A percentile compares a stretch with the other conserved stretches of the same genome.
Evolutionary conservation across 2,888 invertebrate genomes (phyloP).

Genomic region (Bembecia ichneumoniformis): DNA sequence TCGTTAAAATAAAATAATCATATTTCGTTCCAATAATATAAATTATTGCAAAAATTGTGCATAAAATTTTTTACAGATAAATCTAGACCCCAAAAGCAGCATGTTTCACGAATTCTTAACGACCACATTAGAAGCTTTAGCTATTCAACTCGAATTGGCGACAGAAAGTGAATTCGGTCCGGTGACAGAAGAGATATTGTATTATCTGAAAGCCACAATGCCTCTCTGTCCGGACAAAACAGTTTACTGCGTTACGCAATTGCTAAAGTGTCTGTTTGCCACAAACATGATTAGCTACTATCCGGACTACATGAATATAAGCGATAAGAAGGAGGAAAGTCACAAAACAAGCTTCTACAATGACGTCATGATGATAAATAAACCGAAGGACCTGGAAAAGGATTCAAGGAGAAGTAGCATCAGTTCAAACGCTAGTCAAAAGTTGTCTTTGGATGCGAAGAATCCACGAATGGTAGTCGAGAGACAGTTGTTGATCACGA

Average conservation of each 20-base stretch:
- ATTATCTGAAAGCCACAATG: constrained; percentile 81
- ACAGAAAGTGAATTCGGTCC: constrained; percentile 79
- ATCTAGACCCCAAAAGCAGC: constrained; percentile 82
- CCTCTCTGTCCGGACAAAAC: constrained; percentile 78
- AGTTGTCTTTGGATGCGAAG: constrained; percentile 36
- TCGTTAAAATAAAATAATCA: neutral
- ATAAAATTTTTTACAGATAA: constrained; percentile 70
- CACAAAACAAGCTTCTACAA: constrained; percentile 31
- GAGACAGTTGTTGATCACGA: constrained; percentile 43
- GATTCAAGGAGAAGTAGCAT: constrained; percentile 40
- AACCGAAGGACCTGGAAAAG: constrained; percentile 18
- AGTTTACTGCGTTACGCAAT: constrained; percentile 83
- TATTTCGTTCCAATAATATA: neutral
- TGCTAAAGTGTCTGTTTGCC: constrained; percentile 82
- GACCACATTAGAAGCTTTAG: constrained; percentile 75
- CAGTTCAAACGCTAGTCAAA: constrained; percentile 47
- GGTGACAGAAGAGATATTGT: constrained; percentile 85
- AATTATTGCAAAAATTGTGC: neutral
- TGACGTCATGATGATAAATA: constrained; percentile 45
- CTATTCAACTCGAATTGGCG: constrained; percentile 79
- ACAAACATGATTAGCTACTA: constrained; percentile 76
- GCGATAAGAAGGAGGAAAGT: constrained; percentile 18
- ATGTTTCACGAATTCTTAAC: constrained; percentile 79
- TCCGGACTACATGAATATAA: constrained; percentile 47
- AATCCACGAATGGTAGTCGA: constrained; percentile 49